Conservation (phyloP, 2,888 invertebrate species). For the Kuschelorhynchus macadamiae region DNA sequence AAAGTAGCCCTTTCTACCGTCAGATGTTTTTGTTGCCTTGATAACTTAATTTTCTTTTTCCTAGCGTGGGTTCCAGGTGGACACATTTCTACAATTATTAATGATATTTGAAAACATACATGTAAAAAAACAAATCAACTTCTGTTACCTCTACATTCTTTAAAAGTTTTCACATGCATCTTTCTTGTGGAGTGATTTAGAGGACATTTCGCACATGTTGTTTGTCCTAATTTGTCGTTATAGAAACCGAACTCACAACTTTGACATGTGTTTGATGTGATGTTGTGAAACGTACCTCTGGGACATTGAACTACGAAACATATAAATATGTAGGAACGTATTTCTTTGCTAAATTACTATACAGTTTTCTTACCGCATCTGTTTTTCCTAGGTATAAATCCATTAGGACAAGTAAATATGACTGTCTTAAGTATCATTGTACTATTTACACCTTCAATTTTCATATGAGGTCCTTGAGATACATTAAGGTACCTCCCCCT, state of each 20-base stretch:
- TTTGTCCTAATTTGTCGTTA: slow-evolving; percentile 72
- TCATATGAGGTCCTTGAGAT: slow-evolving; percentile 31
- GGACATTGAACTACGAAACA: slow-evolving; percentile 74
- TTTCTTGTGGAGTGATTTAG: slow-evolving; percentile 72
- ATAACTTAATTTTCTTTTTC: slow-evolving; percentile 60
- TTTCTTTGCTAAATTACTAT: background rate
- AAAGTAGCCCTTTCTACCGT: slow-evolving; percentile 68
- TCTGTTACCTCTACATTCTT: slow-evolving; percentile 73
- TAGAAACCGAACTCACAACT: slow-evolving; percentile 75
- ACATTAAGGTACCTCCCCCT: slow-evolving; percentile 56
- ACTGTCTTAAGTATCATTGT: slow-evolving; percentile 13
- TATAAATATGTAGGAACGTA: background rate
- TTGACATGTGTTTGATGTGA: slow-evolving; percentile 71
- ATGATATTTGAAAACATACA: background rate
- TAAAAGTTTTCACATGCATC: slow-evolving; percentile 66
- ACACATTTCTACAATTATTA: slow-evolving; percentile 63
- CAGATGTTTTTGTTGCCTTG: slow-evolving; percentile 57
- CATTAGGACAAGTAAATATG: slow-evolving; percentile 68
- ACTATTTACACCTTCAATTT: slow-evolving; percentile 19
- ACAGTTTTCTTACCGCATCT: slow-evolving; percentile 71
- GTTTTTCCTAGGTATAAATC: slow-evolving; percentile 71
- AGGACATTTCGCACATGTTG: slow-evolving; percentile 73
- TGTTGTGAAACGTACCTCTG: slow-evolving; percentile 75
- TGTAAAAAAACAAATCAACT: no score
- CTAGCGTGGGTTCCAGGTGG: slow-evolving; percentile 71